A percentile compares a stretch with the other conserved stretches of the same genome.
Evolutionary conservation across 2,113 vertebrate species (phyloP).

Genomic region (Carassius carassius): DNA sequence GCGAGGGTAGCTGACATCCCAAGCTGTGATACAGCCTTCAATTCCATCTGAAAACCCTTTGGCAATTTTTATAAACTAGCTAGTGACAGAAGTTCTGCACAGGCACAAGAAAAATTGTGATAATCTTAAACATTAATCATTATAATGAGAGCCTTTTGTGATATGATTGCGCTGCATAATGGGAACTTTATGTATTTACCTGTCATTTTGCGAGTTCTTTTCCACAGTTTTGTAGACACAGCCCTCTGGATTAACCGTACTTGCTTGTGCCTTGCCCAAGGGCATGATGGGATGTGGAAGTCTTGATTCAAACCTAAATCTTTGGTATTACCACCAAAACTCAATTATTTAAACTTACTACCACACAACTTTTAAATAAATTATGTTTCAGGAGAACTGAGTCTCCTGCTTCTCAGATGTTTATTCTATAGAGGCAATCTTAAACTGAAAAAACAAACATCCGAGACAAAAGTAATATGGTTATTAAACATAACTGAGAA

Average conservation of each 20-base stretch:
- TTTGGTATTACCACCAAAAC: background rate
- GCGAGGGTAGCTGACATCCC: background rate
- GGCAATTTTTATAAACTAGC: background rate
- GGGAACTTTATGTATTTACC: conserved; percentile 5
- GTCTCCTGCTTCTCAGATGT: background rate
- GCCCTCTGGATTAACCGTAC: background rate
- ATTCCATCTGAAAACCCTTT: background rate
- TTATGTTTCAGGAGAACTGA: background rate
- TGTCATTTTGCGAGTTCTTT: background rate
- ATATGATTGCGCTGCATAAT: conserved; percentile 1
- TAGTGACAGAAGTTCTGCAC: background rate
- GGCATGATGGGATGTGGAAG: background rate
- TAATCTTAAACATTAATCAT: background rate
- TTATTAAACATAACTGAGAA: too few relatives aligned
- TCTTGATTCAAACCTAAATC: background rate
- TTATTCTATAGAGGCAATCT: background rate
- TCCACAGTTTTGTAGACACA: background rate
- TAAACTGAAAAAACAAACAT: too few relatives aligned
- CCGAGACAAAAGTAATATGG: too few relatives aligned
- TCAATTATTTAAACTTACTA: conserved; percentile 5
- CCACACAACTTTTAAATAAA: conserved; percentile 1
- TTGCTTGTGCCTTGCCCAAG: background rate
- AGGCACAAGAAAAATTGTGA: background rate
- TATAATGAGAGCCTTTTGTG: background rate
- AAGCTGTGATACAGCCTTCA: background rate